Conservation (phyloP, 2,888 invertebrate species). For the Conistra vaccinii region DNA sequence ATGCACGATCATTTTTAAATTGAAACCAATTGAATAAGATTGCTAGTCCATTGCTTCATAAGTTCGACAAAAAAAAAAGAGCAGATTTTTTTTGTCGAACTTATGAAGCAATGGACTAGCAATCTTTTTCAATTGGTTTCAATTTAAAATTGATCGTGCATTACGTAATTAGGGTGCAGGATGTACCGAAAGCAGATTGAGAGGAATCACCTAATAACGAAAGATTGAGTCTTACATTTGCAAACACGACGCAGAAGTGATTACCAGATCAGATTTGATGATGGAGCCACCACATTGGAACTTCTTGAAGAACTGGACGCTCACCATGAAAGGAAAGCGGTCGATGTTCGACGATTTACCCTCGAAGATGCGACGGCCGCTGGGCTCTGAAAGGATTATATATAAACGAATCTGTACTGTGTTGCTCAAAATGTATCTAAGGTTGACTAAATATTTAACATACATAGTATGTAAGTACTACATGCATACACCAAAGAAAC, state of each 20-base stretch:
- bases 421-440: not conserved
- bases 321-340: constrained; percentile 82
- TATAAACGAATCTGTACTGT: not conserved
- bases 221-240: constrained; percentile 75
- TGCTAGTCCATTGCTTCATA: too few relatives aligned
- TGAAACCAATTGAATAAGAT: too few relatives aligned
- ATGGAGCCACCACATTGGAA: constrained; percentile 84
- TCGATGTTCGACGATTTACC: constrained; percentile 76
- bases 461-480: not conserved
- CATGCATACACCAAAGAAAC: not conserved
- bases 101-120: too few relatives aligned
- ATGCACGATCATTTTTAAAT: too few relatives aligned
- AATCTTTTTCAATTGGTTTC: too few relatives aligned
- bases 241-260: constrained; percentile 84
- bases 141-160: too few relatives aligned
- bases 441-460: not conserved
- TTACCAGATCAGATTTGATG: constrained; percentile 79
- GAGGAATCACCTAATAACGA: not conserved
- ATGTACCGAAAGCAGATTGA: not conserved
- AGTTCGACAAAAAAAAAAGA: too few relatives aligned
- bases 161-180: too few relatives aligned
- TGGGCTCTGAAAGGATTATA: constrained; percentile 67
- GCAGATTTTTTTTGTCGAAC: too few relatives aligned
- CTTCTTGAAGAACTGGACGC: constrained; percentile 77
- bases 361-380: constrained; percentile 77